Base-by-base conservation (phyloP, 1,140 invertebrate genomes). In the Thrips palmi region DNA sequence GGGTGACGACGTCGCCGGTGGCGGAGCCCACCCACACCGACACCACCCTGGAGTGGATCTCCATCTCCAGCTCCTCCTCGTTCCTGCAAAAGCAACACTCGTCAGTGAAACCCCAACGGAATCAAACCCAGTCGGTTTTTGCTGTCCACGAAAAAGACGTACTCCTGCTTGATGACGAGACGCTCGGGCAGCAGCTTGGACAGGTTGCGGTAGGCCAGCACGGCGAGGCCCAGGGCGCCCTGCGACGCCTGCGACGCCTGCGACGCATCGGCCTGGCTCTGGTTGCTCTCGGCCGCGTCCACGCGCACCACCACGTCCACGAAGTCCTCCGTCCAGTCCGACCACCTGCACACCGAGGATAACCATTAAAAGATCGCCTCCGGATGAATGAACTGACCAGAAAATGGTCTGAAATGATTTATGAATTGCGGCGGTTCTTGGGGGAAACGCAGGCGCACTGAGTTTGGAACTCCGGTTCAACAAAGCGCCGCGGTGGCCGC, bases 11-110 rank as follows among this genome's bases (percentile, higher is more conserved):
- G 22, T 37, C 38, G 8, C 44, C 30, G 10, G 42, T 33, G 22
- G 65, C 62, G 2, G 73, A 77, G 41, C 69, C 67, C 14, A 75
- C 57, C 44, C 17, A 15, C 7, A 10, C 10, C 17, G 7, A 7
- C 8, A 32, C 7, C 14, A 11, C 8, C 17, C 17, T 10, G 14
- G 31, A 10, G 14, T 32, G 7, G 10, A 37, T 25, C 11, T 28
- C 22, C 20, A 25, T 27, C 14, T 15, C 17, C 25, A 24, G 17
- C 28, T 37, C 22, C n/a, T 27, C 24, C 21, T 19, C 14, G 22
- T 32, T 19, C 11, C 10, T 31, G 14, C 4, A 25, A 17, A 37
- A 14, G 12, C 23, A 25, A 15, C 33, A 40, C 14, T 14, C 5
- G n/a, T n/a, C n/a, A n/a, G n/a, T n/a, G n/a, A n/a, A n/a, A n/a